These are phyloP conservation scores for Subanguina moxae DNA, from an alignment of 1,140 invertebrate genomes.

Conservation along the genomic window DNA sequence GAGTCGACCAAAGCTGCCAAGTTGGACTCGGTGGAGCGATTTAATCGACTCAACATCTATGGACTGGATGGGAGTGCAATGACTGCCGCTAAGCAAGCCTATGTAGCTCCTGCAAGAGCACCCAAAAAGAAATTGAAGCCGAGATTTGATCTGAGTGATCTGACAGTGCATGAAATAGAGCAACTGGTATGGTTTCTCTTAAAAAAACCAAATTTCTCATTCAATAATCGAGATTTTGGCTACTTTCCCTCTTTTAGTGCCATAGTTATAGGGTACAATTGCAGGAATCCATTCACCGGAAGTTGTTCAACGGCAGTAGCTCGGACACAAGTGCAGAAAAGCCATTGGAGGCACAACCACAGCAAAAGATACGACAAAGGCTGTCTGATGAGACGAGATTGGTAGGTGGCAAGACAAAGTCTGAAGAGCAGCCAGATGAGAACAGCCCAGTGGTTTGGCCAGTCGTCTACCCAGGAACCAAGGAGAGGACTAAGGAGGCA, in stretches of 20 bases:
- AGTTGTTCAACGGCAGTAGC: constrained; percentile 9
- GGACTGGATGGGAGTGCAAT: not conserved
- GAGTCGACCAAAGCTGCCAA: not conserved
- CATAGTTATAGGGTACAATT: too few relatives aligned
- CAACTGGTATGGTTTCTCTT: not conserved
- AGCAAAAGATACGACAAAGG: not conserved
- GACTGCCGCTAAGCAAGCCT: not conserved
- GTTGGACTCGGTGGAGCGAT: constrained; percentile 1
- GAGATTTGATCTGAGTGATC: not conserved
- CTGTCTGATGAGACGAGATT: not conserved
- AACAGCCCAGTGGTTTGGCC: too few relatives aligned
- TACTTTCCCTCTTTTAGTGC: too few relatives aligned
- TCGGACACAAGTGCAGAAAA: not conserved
- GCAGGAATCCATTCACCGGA: constrained; percentile 22
- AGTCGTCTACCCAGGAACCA: too few relatives aligned
- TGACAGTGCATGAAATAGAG: not conserved
- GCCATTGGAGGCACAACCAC: not conserved
- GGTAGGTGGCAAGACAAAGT: not conserved
- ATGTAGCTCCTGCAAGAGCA: not conserved
- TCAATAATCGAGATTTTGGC: too few relatives aligned
- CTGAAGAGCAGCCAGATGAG: not conserved
- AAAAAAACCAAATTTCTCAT: too few relatives aligned
- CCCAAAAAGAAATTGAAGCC: not conserved
- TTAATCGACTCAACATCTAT: constrained; percentile 3
- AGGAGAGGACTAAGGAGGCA: too few relatives aligned